Evolutionary conservation across 2,113 vertebrate species (phyloP).

Genomic region (Mystacornis crossleyi): DNA sequence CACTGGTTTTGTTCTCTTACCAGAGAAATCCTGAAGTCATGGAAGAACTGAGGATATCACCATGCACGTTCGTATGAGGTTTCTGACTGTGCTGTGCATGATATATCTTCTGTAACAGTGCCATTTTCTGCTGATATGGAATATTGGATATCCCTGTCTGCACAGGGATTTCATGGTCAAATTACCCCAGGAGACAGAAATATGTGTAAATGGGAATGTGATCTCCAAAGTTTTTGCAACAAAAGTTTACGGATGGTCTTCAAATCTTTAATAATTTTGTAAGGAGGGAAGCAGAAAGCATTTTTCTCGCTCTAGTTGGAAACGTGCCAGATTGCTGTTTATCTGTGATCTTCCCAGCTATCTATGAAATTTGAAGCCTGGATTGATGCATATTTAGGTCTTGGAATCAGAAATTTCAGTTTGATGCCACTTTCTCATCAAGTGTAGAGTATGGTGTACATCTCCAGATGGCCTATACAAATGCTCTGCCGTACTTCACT

Average conservation of each 20-base stretch:
- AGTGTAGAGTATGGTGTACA: slow-evolving; percentile 64
- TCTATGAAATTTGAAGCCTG: slow-evolving; percentile 55
- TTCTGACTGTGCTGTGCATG: background rate
- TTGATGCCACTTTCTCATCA: slow-evolving; percentile 77
- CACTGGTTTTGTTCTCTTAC: background rate
- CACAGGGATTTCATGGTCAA: background rate
- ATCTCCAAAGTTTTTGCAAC: background rate
- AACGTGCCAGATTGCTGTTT: slow-evolving; percentile 50
- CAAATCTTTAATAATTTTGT: slow-evolving; percentile 31
- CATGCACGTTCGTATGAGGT: background rate
- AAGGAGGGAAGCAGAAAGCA: background rate
- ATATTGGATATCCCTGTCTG: background rate
- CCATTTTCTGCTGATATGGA: background rate
- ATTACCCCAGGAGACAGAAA: background rate
- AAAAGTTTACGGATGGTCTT: background rate
- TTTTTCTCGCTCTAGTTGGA: background rate
- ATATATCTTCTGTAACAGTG: background rate
- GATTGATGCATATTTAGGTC: slow-evolving; percentile 73
- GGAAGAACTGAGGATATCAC: background rate
- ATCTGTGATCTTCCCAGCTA: slow-evolving; percentile 26
- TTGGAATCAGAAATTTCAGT: slow-evolving; percentile 71
- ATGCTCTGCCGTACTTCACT: slow-evolving; percentile 78
- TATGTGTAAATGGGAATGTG: background rate
- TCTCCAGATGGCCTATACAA: slow-evolving; percentile 84
- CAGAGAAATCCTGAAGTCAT: background rate